Base-by-base conservation (phyloP, 2,113 vertebrate genomes). In the Cryptotis parvus region DNA sequence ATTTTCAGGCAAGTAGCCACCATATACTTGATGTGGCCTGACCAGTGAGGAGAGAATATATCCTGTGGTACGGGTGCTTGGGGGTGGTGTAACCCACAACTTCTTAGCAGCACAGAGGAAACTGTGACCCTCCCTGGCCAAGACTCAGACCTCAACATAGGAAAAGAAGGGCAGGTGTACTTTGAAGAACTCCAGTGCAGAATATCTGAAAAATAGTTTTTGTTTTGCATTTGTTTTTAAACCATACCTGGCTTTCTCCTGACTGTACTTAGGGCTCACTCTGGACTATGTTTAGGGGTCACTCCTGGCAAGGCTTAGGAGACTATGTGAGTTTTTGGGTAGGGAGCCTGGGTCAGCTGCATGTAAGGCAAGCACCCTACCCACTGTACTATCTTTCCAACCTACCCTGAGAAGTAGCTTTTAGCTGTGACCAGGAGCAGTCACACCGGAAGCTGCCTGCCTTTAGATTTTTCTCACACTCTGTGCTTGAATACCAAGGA, bases 41-140 rank as follows among this genome's bases (percentile, higher is more conserved):
- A 37, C 41, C 14, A 49, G n/a, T 65, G 58, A 43, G 35, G 65
- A 82, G n/a, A 61, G 70, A 81, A 0, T 92, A 4, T 45, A 9
- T 45, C 10, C 33, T 35, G 16, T 90, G 43, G 33, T 65, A 55
- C 70, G 29, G 35, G 74, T 85, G 27, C 58, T n/a, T 78, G 41
- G 80, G 43, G 73, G 70, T 61, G 41, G 49, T 75, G 27, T 55
- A 93, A 90, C 88, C 37, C 31, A 75, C 12, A 91, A 29, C 20
- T 90, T 85, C 69, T 70, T 52, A 58, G 86, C 93, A 78, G n/a
- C 15, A 8, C 27, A 69, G 37, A 66, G n/a, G n/a, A n/a, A n/a
- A 61, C 14, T 41, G 29, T 73, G 55, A 29, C 18, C 61, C 14
- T 41, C 52, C 9, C n/a, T 75, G 43, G 29, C 78, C 33, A 65